Conservation (phyloP, 2,888 invertebrate genomes). For the Ceramica pisi region DNA sequence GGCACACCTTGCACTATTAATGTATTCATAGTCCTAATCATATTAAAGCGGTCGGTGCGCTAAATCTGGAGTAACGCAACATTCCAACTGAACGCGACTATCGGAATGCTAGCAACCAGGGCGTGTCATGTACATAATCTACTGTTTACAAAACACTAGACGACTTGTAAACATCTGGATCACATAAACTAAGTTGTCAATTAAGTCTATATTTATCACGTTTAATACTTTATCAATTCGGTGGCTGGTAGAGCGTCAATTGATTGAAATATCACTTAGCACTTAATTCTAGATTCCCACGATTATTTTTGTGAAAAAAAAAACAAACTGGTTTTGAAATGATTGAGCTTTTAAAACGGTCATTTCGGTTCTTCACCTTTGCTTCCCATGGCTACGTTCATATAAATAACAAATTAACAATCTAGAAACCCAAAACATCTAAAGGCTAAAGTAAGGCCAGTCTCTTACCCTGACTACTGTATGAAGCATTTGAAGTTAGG, state of each 20-base stretch:
- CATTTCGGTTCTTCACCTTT: slow-evolving; percentile 16
- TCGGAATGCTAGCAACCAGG: slow-evolving; percentile 58
- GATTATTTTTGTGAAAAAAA: background rate
- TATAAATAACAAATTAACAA: background rate
- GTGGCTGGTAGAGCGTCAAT: slow-evolving; percentile 4
- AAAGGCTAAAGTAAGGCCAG: background rate
- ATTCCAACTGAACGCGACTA: slow-evolving; percentile 50
- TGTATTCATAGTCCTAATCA: slow-evolving; percentile 47
- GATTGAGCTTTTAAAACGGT: slow-evolving; percentile 12
- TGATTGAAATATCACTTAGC: slow-evolving; percentile 11
- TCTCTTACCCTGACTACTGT: too few species aligned
- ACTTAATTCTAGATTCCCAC: slow-evolving; percentile 18
- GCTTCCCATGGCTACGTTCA: background rate
- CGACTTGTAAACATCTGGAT: slow-evolving; percentile 36
- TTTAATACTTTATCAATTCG: slow-evolving; percentile 20
- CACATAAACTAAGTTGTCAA: slow-evolving; percentile 48
- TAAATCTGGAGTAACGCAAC: slow-evolving; percentile 50
- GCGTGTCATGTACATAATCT: slow-evolving; percentile 50
- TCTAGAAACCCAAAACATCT: background rate
- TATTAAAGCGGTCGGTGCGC: slow-evolving; percentile 37
- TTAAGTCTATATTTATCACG: slow-evolving; percentile 27
- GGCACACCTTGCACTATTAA: slow-evolving; percentile 26
- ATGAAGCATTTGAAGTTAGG: too few species aligned
- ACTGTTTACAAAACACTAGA: slow-evolving; percentile 52
- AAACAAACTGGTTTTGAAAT: background rate